These are phyloP conservation scores for Vulpes vulpes DNA, from an alignment of 2,113 vertebrate genomes.

Conservation along the genomic window DNA sequence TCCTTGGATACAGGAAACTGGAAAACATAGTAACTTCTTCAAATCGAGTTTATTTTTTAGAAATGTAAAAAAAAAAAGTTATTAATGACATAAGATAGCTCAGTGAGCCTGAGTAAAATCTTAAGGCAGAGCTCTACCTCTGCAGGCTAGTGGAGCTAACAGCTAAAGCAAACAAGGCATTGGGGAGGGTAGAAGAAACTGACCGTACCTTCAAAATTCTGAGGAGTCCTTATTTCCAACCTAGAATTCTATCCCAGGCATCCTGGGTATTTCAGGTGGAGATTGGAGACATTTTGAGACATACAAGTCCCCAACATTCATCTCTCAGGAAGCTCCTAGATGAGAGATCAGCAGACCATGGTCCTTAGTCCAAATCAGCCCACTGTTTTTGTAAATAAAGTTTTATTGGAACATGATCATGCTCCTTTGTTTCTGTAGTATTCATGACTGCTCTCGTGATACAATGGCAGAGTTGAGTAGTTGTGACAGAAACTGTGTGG, in stretches of 20 bases:
- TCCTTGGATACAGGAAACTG: not conserved
- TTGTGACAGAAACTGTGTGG: not conserved
- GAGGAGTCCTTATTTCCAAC: not conserved
- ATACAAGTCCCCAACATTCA: not conserved
- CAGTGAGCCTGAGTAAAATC: not conserved
- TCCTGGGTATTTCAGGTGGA: not conserved
- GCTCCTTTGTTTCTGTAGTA: not conserved
- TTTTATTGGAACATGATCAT: not conserved
- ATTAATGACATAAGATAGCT: not conserved
- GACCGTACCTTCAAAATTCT: not conserved
- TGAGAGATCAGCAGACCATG: not conserved
- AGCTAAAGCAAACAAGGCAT: not conserved
- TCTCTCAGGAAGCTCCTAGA: not conserved
- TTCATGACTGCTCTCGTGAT: not conserved
- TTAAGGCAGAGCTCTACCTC: not conserved
- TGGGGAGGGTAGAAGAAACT: not conserved
- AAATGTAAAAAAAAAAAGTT: not conserved
- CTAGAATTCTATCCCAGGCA: not conserved
- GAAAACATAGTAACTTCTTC: conserved; percentile 22
- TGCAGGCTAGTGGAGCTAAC: not conserved
- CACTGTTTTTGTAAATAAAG: not conserved
- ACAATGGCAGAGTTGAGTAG: not conserved
- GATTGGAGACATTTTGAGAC: not conserved
- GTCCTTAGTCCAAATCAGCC: not conserved
- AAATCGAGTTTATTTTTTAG: not conserved